These are phyloP conservation scores for Pantala flavescens DNA, from an alignment of 1,140 invertebrate species.

Conservation along the genomic window DNA sequence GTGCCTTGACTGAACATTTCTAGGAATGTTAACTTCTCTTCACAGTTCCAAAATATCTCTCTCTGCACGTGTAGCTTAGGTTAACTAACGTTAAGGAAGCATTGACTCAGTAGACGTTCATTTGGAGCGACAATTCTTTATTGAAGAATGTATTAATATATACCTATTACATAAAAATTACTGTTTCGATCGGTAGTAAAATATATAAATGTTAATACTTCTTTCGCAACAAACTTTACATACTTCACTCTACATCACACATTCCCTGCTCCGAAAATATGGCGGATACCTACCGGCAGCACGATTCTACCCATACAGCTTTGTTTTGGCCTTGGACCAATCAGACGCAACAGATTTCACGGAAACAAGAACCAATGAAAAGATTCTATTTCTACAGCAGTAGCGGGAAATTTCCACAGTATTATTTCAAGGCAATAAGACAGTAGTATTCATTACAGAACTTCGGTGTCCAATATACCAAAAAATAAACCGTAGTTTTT, in stretches of 20 bases:
- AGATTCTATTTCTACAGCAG: neutral
- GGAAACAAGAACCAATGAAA: neutral
- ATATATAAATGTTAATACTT: constrained; percentile 9
- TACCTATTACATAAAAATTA: constrained; percentile 8
- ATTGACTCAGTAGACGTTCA: neutral
- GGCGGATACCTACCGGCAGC: neutral
- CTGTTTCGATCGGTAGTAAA: neutral
- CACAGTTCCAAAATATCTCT: no score
- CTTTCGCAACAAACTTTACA: constrained; percentile 2
- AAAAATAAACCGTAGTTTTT: no score
- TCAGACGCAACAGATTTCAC: neutral
- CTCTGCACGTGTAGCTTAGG: no score
- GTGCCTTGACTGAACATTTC: constrained; percentile 15
- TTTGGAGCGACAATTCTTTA: constrained; percentile 6
- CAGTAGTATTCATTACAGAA: no score
- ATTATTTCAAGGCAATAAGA: no score
- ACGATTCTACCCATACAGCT: neutral
- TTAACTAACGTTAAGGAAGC: neutral
- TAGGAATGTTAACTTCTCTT: neutral
- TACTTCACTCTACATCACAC: neutral
- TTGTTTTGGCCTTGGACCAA: neutral
- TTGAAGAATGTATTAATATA: constrained; percentile 1
- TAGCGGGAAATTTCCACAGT: neutral
- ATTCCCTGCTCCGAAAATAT: neutral
- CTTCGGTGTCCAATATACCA: no score